These are phyloP conservation scores for Camponotus floridanus DNA, from an alignment of 1,140 invertebrate genomes.

Conservation along the genomic window DNA sequence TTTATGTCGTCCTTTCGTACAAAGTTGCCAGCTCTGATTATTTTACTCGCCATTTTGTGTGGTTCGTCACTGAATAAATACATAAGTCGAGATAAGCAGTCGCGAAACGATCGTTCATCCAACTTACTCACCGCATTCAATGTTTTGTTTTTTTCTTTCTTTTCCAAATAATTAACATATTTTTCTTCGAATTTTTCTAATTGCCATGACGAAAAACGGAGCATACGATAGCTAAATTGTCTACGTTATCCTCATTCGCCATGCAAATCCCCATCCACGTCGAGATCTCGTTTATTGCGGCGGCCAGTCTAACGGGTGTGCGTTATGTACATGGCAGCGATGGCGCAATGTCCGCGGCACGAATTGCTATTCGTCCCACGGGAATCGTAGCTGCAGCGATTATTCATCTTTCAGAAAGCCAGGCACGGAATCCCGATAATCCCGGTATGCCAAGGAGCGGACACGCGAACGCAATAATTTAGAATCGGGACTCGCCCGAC, in stretches of 20 bases:
- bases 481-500: conserved; percentile 33
- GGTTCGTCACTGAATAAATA: neutral
- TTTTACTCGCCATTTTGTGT: neutral
- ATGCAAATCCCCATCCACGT: conserved; percentile 45
- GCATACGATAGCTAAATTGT: conserved; percentile 29
- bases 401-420: conserved; percentile 63
- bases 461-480: conserved; percentile 64
- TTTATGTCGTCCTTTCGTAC: conserved; percentile 1
- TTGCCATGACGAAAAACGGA: conserved; percentile 4
- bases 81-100: neutral
- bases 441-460: conserved; percentile 46
- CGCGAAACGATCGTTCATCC: neutral
- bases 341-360: conserved; percentile 19
- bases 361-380: conserved; percentile 64
- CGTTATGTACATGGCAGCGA: conserved; percentile 41
- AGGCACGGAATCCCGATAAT: conserved; percentile 58
- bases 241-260: conserved; percentile 49
- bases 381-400: conserved; percentile 61
- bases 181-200: conserved; percentile 16
- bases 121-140: neutral
- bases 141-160: neutral
- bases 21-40: neutral
- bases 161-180: conserved; percentile 6
- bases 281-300: conserved; percentile 49
- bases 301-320: conserved; percentile 47